Conservation (phyloP, 2,113 vertebrate genomes). For the Tragelaphus buxtoni region DNA sequence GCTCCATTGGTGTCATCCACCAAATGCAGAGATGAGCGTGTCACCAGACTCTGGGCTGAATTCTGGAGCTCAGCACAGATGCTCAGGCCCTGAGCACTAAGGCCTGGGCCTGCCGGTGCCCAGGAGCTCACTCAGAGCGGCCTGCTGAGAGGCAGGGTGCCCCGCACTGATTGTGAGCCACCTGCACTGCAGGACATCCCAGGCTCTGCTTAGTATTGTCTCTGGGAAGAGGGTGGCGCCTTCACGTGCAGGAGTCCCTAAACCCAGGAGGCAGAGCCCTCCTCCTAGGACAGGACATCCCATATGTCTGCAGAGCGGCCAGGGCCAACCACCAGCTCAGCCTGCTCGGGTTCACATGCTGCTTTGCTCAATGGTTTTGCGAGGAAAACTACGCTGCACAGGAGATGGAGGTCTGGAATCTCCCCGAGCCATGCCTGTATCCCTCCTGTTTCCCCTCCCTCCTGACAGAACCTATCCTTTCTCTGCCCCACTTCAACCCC, state of each 20-base stretch:
- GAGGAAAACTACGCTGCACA: background rate
- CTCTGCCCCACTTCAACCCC: rapidly evolving
- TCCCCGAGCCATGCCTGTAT: background rate
- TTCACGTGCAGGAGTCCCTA: background rate
- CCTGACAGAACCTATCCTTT: rapidly evolving
- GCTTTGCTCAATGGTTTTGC: background rate
- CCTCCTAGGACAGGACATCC: background rate
- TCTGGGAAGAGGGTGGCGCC: background rate
- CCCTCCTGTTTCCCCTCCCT: background rate
- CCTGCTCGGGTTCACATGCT: background rate
- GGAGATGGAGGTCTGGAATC: no score
- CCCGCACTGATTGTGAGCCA: background rate
- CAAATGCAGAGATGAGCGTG: background rate
- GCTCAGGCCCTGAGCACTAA: background rate
- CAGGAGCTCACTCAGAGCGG: background rate
- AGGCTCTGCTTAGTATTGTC: background rate
- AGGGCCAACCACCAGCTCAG: background rate
- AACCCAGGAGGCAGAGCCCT: background rate
- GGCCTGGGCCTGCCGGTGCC: rapidly evolving
- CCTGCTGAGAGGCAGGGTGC: background rate
- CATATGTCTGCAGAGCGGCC: background rate
- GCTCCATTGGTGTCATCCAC: rapidly evolving
- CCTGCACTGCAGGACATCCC: background rate
- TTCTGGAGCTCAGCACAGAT: background rate
- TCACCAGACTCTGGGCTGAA: background rate